Percentiles rank a stretch among this genome's conserved stretches.
These are phyloP conservation scores for Trialeurodes vaporariorum DNA, from an alignment of 1,140 invertebrate genomes.

Conservation along the genomic window DNA sequence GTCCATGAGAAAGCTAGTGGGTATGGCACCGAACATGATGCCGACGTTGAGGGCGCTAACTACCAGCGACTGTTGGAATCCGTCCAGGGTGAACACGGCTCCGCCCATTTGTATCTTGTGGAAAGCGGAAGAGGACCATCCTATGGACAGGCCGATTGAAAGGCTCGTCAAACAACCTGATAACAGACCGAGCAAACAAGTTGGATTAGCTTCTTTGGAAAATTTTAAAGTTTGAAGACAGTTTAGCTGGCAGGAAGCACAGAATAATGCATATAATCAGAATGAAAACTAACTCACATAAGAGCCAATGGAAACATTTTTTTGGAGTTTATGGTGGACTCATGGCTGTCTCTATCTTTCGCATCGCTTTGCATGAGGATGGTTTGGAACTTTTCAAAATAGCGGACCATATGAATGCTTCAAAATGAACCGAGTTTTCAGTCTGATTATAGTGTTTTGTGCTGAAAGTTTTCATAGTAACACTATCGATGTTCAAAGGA, in stretches of 20 bases:
- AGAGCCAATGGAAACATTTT: not conserved
- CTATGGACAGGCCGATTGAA: constrained; percentile 42
- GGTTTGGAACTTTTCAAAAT: no score
- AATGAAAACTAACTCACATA: not conserved
- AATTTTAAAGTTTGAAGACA: no score
- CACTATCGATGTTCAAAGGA: no score
- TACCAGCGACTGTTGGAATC: constrained; percentile 49
- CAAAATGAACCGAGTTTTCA: no score
- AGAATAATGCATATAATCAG: not conserved
- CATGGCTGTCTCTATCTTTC: not conserved
- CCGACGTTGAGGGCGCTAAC: constrained; percentile 42
- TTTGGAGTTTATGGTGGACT: not conserved
- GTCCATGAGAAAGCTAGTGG: constrained; percentile 23
- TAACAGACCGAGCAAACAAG: not conserved
- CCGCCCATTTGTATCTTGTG: constrained; percentile 36
- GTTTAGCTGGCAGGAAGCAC: no score
- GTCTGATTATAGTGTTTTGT: no score
- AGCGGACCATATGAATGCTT: no score
- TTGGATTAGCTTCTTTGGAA: not conserved
- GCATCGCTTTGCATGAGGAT: no score
- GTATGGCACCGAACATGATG: constrained; percentile 35
- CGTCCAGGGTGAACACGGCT: constrained; percentile 39
- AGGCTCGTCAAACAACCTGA: not conserved
- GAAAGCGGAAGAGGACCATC: constrained; percentile 48
- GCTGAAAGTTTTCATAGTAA: no score